A percentile compares a stretch with the other conserved stretches of the same genome.
Evolutionary conservation across 30 jellyfish, hydroid and myxozoan species (phyloP).

Genomic region (Turritopsis rubra): DNA sequence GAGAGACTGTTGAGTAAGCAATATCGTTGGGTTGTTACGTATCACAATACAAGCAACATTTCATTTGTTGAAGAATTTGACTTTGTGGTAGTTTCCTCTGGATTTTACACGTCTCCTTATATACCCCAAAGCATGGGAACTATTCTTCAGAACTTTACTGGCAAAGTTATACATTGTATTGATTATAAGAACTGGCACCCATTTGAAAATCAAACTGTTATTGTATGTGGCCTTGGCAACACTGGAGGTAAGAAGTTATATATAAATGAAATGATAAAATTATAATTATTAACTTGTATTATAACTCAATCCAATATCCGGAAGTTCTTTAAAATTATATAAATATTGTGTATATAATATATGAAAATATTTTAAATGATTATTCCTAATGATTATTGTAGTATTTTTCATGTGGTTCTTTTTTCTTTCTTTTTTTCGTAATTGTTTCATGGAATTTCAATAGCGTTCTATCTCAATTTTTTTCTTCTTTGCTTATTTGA

Average conservation of each 20-base stretch:
- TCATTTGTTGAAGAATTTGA: constrained; percentile 46
- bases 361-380: too few relatives aligned
- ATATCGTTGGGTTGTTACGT: constrained; percentile 50
- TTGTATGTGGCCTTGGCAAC: constrained; percentile 90
- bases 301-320: too few relatives aligned
- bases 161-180: constrained; percentile 57
- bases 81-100: constrained; percentile 57
- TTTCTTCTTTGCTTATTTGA: too few relatives aligned
- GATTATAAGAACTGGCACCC: constrained; percentile 45
- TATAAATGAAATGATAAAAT: too few relatives aligned
- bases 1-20: constrained; percentile 1
- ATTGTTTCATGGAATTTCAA: too few relatives aligned
- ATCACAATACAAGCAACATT: not conserved
- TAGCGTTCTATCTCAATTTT: too few relatives aligned
- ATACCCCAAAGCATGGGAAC: constrained; percentile 39
- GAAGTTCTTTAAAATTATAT: too few relatives aligned
- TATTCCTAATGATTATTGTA: too few relatives aligned
- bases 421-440: too few relatives aligned
- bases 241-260: constrained; percentile 60
- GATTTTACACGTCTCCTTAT: constrained; percentile 55
- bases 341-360: too few relatives aligned
- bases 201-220: constrained; percentile 53
- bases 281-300: too few relatives aligned
- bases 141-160: constrained; percentile 41
- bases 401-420: too few relatives aligned